phyloP scores from a whole-genome alignment of 92 coral and sea anemone species.

The Parazoanthus darwini region DNA sequence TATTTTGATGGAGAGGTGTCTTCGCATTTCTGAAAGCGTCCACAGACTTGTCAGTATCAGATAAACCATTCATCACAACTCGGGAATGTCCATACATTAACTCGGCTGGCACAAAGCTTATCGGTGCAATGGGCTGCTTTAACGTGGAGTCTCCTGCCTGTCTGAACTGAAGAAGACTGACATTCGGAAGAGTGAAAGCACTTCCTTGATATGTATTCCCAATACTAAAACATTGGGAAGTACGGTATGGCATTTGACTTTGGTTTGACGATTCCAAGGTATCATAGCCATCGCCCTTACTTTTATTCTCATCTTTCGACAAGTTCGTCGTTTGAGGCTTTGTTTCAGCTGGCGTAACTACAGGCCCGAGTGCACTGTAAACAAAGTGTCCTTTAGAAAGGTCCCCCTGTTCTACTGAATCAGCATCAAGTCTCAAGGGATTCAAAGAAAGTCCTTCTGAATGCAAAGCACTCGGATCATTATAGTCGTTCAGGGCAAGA shows the following conservation, averaged over 20 bases:
- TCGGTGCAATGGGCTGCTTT: constrained; percentile 12
- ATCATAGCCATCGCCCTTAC: not conserved
- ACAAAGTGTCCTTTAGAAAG: not conserved
- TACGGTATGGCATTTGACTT: not conserved
- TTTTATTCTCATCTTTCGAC: not conserved
- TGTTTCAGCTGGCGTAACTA: not conserved
- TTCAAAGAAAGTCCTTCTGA: not conserved
- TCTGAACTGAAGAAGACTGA: constrained; percentile 1
- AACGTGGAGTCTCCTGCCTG: not conserved
- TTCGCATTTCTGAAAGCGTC: not conserved
- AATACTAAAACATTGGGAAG: not conserved
- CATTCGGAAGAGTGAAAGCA: not conserved
- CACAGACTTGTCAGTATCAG: not conserved
- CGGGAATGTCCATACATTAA: not conserved
- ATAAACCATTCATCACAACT: not conserved
- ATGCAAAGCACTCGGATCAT: not conserved
- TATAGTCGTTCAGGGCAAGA: not conserved
- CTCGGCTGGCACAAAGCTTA: not conserved
- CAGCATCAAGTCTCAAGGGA: not conserved
- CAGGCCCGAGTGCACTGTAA: not conserved
- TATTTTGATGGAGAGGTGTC: not conserved
- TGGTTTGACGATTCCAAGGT: not conserved
- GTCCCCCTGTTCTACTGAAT: not conserved
- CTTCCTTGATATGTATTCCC: not conserved
- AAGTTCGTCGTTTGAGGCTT: not conserved